Conservation (phyloP, 1,140 invertebrate genomes). For the Aporrectodea caliginosa region DNA sequence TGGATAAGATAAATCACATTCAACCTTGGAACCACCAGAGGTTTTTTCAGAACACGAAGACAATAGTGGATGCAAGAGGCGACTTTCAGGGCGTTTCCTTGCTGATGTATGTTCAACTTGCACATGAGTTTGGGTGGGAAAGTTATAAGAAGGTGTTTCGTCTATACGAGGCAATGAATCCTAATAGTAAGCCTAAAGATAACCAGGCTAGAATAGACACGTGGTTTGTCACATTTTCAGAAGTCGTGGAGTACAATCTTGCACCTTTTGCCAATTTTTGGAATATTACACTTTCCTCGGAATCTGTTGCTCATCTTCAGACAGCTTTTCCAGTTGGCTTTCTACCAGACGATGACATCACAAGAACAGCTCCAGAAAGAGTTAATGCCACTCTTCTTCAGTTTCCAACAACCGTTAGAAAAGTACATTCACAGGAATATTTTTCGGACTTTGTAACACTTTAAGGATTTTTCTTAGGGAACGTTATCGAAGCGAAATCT, state of each 20-base stretch:
- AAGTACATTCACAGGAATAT: too few relatives aligned
- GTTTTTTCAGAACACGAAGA: conserved; percentile 23
- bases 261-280: conserved; percentile 31
- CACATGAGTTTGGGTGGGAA: too few relatives aligned
- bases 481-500: too few relatives aligned
- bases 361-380: too few relatives aligned
- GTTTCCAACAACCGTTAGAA: too few relatives aligned
- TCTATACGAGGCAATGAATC: conserved; percentile 20
- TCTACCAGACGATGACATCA: too few relatives aligned
- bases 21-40: conserved; percentile 35
- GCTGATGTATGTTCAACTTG: too few relatives aligned
- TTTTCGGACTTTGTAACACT: too few relatives aligned
- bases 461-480: too few relatives aligned
- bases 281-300: conserved; percentile 27
- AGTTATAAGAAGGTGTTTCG: conserved; percentile 31
- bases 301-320: too few relatives aligned
- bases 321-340: too few relatives aligned
- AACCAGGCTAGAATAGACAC: conserved; percentile 32
- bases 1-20: conserved; percentile 30
- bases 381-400: too few relatives aligned
- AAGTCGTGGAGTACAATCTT: conserved; percentile 25
- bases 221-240: conserved; percentile 30
- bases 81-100: conserved; percentile 25
- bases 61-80: conserved; percentile 31
- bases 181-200: conserved; percentile 18